Conservation (phyloP, 2,113 vertebrate genomes). For the Podiceps cristatus region DNA sequence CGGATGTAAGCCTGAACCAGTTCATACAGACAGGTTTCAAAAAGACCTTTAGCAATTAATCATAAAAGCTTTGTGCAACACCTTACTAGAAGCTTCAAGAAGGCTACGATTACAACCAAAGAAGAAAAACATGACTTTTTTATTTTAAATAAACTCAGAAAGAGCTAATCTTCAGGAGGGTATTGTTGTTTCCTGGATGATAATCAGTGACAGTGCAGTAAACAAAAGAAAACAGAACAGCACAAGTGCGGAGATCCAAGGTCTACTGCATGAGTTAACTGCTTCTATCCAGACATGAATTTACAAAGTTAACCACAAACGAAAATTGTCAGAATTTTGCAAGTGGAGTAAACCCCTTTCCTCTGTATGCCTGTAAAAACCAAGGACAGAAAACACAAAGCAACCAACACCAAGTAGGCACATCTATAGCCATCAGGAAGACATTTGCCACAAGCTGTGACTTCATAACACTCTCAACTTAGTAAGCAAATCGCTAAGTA, state of each 20-base stretch:
- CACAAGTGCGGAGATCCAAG: not conserved
- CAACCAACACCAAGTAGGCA: accelerated
- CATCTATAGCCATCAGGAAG: not conserved
- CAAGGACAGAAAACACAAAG: not conserved
- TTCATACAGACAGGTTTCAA: not conserved
- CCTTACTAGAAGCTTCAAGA: not conserved
- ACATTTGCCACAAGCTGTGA: not conserved
- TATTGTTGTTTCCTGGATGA: not conserved
- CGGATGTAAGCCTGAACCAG: not conserved
- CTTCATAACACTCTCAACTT: not conserved
- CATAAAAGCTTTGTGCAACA: not conserved
- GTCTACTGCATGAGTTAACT: not conserved
- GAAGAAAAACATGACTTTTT: not conserved
- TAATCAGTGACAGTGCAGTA: not conserved
- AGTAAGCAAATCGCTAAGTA: not conserved
- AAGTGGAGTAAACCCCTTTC: not conserved
- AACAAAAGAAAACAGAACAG: not conserved
- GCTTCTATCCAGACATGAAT: not conserved
- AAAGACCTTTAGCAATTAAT: not conserved
- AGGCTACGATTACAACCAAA: not conserved
- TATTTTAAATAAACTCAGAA: not conserved
- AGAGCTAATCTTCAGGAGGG: not conserved
- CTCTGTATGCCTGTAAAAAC: not conserved
- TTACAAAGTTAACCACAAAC: not conserved
- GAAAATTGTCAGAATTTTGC: not conserved